Evolutionary conservation across 2,888 invertebrate species (phyloP), one percentile per base, ranked within the genome.

Genomic region (Syritta pipiens): DNA sequence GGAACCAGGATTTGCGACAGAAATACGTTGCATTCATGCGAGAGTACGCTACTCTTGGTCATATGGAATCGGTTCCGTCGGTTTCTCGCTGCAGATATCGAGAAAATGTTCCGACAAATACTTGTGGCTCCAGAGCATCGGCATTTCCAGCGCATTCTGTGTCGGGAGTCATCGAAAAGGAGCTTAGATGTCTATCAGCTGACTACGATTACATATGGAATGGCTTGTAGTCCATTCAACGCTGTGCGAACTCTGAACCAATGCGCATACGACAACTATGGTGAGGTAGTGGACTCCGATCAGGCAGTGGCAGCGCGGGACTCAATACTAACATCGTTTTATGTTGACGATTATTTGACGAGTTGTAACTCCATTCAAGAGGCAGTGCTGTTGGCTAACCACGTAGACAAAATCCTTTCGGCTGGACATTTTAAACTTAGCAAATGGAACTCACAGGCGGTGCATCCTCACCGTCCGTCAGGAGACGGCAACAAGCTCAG

Each of bases 11-110:
- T 6, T 10, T 62, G 1, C 10, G 28, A 3, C 10, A 44, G 2
- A 72, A 68, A n/a, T 68, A 63, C n/a, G 20, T 55, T 1, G 4
- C n/a, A 0, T 81, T 67, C n/a, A 76, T 81, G 60, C 12, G 40
- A 0, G 42, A 55, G 5, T 62, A 51, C n/a, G 12, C 2, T 1
- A 12, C 22, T 0, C n/a, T 63, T 1, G 30, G 42, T 0, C 48
- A 44, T 5, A 65, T 44, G 51, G 49, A 65, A 35, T 5, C 32
- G 62, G 0, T 81, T 72, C 24, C 60, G 75, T 7, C 44, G 67
- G 0, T 71, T 24, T 20, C 1, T 10, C 2, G 40, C 67, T 12
- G 72, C 60, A 1, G 55, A 68, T 19, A 53, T 77, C 4, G 60
- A 75, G 17, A 68, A 55, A 59, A 67, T 67, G 28, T 68, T 49